Evolutionary conservation across 2,797 vertebrate species (phyloP).

Genomic region (Takifugu ocellatus): DNA sequence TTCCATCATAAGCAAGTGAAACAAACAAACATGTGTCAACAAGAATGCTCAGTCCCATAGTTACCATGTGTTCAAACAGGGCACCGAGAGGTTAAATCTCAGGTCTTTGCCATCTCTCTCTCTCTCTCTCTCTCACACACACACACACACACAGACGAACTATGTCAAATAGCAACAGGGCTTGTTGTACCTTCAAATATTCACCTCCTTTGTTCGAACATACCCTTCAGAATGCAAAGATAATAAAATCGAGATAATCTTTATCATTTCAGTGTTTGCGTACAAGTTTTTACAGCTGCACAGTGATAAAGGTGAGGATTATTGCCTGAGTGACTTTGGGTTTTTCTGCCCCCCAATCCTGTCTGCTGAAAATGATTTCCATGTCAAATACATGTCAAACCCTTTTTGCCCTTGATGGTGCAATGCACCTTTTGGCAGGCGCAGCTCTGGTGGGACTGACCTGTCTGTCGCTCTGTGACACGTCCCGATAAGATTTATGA

Average conservation of each 20-base stretch:
- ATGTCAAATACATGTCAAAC: constrained; percentile 5
- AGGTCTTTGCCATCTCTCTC: constrained; percentile 11
- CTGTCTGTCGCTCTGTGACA: constrained; percentile 27
- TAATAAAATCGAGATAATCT: constrained; percentile 7
- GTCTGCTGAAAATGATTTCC: constrained; percentile 2
- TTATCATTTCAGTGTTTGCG: constrained; percentile 31
- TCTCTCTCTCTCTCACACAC: constrained; percentile 6
- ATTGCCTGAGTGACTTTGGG: too few relatives aligned
- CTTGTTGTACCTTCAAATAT: constrained; percentile 4
- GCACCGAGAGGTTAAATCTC: constrained; percentile 39
- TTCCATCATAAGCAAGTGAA: constrained; percentile 27
- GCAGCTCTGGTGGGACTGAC: constrained; percentile 11
- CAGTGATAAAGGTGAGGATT: not conserved
- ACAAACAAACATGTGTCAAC: constrained; percentile 31
- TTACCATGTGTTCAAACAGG: constrained; percentile 35
- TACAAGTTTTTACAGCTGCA: constrained; percentile 29
- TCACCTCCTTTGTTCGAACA: not conserved
- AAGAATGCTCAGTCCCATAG: constrained; percentile 15
- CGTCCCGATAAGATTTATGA: constrained; percentile 51
- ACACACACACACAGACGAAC: constrained; percentile 16
- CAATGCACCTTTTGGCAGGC: not conserved
- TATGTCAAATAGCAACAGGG: constrained; percentile 1
- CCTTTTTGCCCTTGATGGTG: constrained; percentile 26
- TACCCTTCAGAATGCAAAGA: constrained; percentile 6
- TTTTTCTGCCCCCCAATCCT: too few relatives aligned